Base-by-base conservation (phyloP, 2,888 invertebrate species). In the Acanthococcus lagerstroemiae region DNA sequence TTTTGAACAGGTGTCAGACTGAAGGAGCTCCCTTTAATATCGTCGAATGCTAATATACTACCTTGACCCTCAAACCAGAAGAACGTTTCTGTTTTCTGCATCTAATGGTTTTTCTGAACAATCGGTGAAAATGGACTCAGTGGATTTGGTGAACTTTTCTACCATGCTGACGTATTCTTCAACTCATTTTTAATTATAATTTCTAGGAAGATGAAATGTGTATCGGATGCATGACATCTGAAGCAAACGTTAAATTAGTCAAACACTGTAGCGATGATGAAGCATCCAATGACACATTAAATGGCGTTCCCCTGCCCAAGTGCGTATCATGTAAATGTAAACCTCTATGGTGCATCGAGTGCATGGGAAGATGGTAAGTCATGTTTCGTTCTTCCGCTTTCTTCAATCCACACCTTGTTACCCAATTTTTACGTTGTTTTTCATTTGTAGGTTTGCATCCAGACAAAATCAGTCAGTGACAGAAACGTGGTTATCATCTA, bases 321-420 rank as follows among this genome's bases (percentile, higher is more conserved):
- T 71, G 71, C 50, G 63, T 65, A 17, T 78, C 75, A 60, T 89
- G 88, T 73, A 84, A 83, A 73, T 90, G 88, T 75, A 84, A 89
- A 61, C 93, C 91, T 24, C 85, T 93, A 83, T 94, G 94, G 93
- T 95, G 94, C 78, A 78, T 83, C 22, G 83, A 86, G 70, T 95
- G 91, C 75, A 82, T 91, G 80, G 89, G 84, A 0, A 84, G 85
- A 73, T 91, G 91, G 91, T 79, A 69, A 72, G 72, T 72, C 15
- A 30, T 50, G 37, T 19, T 60, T 22, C 4, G 22, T 26, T 50
- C 61, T n/a, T 44, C 60, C 45, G 12, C 24, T 55, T 19, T 21
- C 25, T 52, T 9, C n/a, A n/a, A n/a, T n/a, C n/a, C n/a, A n/a
- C n/a, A n/a, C n/a, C n/a, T n/a, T n/a, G n/a, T n/a, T n/a, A n/a